Conservation (phyloP, 2,113 vertebrate genomes). For the Hiodon alosoides region DNA sequence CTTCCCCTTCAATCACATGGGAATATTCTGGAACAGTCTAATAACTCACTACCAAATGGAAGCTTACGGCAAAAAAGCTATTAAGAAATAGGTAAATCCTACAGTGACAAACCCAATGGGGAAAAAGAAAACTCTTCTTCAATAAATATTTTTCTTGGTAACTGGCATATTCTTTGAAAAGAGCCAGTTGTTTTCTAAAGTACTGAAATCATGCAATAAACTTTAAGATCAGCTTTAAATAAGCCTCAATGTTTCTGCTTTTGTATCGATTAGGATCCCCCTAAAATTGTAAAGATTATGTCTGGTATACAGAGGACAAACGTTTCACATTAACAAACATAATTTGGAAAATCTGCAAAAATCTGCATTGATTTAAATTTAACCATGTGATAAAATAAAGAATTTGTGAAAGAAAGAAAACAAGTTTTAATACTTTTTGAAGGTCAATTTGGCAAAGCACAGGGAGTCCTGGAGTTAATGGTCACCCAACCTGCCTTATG, state of each 20-base stretch:
- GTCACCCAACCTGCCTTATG: too few species aligned
- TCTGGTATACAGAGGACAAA: too few species aligned
- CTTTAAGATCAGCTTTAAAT: not conserved
- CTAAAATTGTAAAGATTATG: not conserved
- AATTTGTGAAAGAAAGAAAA: too few species aligned
- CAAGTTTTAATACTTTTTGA: too few species aligned
- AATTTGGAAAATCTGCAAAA: too few species aligned
- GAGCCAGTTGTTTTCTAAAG: conserved; percentile 1
- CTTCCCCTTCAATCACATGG: conserved; percentile 61
- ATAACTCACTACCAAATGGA: conserved; percentile 62
- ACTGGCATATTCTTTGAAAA: conserved; percentile 17
- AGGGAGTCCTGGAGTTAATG: too few species aligned
- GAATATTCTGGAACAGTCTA: conserved; percentile 59
- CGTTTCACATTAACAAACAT: too few species aligned
- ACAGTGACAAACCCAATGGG: conserved; percentile 36
- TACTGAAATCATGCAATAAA: conserved; percentile 6
- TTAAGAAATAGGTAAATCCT: conserved; percentile 46
- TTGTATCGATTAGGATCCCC: not conserved
- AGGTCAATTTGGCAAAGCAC: too few species aligned
- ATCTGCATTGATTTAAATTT: too few species aligned
- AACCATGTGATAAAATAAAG: too few species aligned
- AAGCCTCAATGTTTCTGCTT: conserved; percentile 9
- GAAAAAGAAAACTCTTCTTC: conserved; percentile 36
- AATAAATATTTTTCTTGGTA: conserved; percentile 18
- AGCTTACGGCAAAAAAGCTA: conserved; percentile 49